Evolutionary conservation across 2,888 invertebrate species (phyloP), one percentile per base, ranked within the genome.

Genomic region (Liopterus haemorrhoidalis): DNA sequence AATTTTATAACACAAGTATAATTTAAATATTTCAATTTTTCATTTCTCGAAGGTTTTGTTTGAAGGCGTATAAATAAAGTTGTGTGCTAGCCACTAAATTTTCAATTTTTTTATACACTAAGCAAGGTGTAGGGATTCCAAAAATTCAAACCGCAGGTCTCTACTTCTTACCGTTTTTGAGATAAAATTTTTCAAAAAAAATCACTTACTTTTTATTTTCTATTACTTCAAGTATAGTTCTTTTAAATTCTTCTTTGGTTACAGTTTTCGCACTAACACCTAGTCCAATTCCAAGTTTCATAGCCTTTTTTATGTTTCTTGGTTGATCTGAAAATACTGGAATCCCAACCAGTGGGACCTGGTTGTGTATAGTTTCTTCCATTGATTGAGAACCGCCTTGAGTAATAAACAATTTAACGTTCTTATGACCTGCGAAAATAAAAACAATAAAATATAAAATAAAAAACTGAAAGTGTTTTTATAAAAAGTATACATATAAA

Each of bases 321-420:
- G 32, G 24, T 39, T 68, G 67, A 35, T 67, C 66, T 0, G 56
- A 60, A 2, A 63, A 40, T 54, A 66, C 59, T 4, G 67, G 67
- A 18, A 68, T 19, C 5, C 62, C 66, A 4, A 68, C 54, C 1
- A 68, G 33, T 3, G 68, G 68, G 1, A 67, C 64, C 18, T 60
- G 65, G 4, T 63, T 63, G 12, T 53, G 54, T 2, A 67, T 59
- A 2, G 68, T 62, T 39, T 68, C 68, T 2, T 65, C 64, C 1
- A 62, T 61, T 0, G 68, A 67, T 28, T 67, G 66, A 2, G 65
- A 44, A 2, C 68, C 68, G 37, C 65, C 66, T 58, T 68, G 68
- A 1, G 64, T 66, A 33, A 68, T 63, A 31, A 68, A 67, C 2
- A 65, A 28, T 40, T 65, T 67, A 0, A 68, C 45, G 22, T 68